Conservation (phyloP, 1,140 invertebrate genomes). For the Bombyx mandarina region DNA sequence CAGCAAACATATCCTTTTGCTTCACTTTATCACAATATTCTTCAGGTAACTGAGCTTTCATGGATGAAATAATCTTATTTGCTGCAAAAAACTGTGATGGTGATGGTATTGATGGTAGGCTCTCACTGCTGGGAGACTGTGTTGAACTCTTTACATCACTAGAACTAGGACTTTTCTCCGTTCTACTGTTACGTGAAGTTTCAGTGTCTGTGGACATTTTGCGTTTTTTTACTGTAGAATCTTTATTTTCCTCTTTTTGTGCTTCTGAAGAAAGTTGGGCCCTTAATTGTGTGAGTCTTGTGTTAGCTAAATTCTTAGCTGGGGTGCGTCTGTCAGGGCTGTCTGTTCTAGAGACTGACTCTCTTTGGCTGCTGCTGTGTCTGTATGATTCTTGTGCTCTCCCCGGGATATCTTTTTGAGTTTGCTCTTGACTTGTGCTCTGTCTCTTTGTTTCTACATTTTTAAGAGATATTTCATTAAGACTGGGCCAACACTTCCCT, state of each 20-base stretch:
- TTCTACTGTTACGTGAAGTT: constrained; percentile 7
- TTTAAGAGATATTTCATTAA: not conserved
- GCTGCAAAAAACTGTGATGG: constrained; percentile 62
- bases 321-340: constrained; percentile 11
- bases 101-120: constrained; percentile 39
- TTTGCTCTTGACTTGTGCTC: not conserved
- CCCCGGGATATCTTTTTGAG: not conserved
- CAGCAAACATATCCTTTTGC: constrained; percentile 57
- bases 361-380: constrained; percentile 5
- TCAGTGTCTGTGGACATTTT: constrained; percentile 24
- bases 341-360: not conserved
- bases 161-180: constrained; percentile 35
- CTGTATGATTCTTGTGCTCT: constrained; percentile 3
- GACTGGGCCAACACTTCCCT: not conserved
- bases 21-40: constrained; percentile 45
- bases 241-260: constrained; percentile 23
- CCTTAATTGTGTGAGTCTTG: constrained; percentile 38
- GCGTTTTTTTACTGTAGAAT: constrained; percentile 17
- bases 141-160: constrained; percentile 37
- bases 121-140: constrained; percentile 48
- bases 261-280: constrained; percentile 26
- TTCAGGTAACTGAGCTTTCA: constrained; percentile 59
- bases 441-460: not conserved
- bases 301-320: constrained; percentile 37
- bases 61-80: constrained; percentile 61